phyloP scores from a whole-genome alignment of 1,140 invertebrate species.

The Bombus soroeensis region DNA sequence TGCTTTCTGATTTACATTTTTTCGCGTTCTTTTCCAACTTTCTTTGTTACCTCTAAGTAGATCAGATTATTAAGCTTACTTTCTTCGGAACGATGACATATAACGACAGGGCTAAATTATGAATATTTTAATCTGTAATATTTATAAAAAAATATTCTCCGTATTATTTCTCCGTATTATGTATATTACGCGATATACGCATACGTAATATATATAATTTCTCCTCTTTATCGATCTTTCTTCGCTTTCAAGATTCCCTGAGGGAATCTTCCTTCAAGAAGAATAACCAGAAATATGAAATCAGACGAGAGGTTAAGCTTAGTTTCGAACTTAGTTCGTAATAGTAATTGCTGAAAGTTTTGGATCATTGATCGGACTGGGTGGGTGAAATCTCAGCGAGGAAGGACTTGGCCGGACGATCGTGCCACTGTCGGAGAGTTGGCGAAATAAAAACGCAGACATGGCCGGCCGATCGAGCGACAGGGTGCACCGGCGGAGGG shows the following conservation, averaged over 20 bases:
- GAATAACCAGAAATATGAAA: neutral
- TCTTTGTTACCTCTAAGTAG: neutral
- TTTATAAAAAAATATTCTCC: neutral
- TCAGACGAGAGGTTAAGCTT: neutral
- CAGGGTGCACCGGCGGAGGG: slow-evolving; percentile 42
- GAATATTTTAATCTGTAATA: neutral
- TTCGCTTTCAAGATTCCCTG: too few relatives aligned
- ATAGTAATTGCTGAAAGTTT: neutral
- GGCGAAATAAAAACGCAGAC: slow-evolving; percentile 59
- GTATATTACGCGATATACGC: too few relatives aligned
- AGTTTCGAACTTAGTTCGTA: too few relatives aligned
- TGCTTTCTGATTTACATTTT: neutral
- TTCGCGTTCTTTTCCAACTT: neutral
- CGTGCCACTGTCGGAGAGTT: slow-evolving; percentile 54
- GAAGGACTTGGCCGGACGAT: slow-evolving; percentile 54
- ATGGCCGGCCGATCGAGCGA: slow-evolving; percentile 56
- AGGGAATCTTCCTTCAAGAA: neutral
- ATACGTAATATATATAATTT: neutral
- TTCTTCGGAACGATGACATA: neutral
- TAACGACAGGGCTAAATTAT: too few relatives aligned
- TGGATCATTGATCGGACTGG: neutral
- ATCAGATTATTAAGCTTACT: neutral
- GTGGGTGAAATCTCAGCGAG: slow-evolving; percentile 47
- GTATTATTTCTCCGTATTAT: too few relatives aligned
- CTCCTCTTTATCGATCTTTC: too few relatives aligned